Conservation (phyloP, 2,888 invertebrate species). For the Callimorpha dominula region DNA sequence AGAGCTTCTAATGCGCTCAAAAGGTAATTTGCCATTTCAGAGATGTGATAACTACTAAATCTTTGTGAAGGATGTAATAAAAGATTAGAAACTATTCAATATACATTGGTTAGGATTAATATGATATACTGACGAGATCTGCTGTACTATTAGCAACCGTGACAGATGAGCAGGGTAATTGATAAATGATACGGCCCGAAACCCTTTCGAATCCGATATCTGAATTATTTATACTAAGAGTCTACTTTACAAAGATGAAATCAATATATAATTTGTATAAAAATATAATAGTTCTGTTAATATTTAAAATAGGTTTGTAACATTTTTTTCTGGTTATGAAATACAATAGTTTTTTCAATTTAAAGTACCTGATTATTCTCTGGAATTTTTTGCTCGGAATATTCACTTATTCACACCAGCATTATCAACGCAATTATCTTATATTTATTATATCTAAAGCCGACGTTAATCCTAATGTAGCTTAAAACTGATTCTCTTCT, state of each 20-base stretch:
- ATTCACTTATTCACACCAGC: too few relatives aligned
- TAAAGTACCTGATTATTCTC: too few relatives aligned
- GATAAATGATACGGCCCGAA: not conserved
- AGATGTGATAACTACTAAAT: not conserved
- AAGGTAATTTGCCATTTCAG: not conserved
- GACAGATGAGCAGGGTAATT: not conserved
- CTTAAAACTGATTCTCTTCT: too few relatives aligned
- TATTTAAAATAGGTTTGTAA: not conserved
- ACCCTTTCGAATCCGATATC: not conserved
- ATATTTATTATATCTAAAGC: too few relatives aligned
- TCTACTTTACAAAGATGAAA: not conserved
- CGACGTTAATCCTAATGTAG: too few relatives aligned
- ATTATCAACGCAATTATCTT: too few relatives aligned
- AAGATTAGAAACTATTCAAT: not conserved
- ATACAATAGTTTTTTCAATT: too few relatives aligned
- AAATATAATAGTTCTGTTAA: not conserved
- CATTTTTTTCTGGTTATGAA: not conserved
- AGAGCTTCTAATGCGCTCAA: not conserved
- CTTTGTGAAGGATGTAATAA: not conserved
- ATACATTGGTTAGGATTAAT: not conserved
- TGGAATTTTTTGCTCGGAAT: too few relatives aligned
- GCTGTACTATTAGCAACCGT: not conserved
- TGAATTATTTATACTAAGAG: constrained; percentile 3
- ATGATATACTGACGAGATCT: not conserved
- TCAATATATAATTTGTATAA: too few relatives aligned